Base-by-base conservation (phyloP, 1,140 invertebrate genomes). In the Phenacoccus solenopsis region DNA sequence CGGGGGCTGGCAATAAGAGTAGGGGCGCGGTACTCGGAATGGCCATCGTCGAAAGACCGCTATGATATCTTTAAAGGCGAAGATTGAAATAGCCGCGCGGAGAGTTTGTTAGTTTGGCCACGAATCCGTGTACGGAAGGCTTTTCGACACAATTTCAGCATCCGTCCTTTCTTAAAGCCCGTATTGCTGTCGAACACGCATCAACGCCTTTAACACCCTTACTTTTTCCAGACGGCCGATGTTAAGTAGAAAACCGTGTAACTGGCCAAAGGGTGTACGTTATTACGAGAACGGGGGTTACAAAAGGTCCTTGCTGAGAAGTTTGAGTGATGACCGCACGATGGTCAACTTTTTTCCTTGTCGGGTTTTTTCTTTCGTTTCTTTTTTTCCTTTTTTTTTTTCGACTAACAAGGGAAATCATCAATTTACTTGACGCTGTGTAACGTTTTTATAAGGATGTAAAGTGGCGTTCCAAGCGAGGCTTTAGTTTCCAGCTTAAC, bases 371-470 rank as follows among this genome's bases (percentile, higher is more conserved):
- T 9, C n/a, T n/a, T 10, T n/a, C n/a, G 9, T 38, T 38, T 38
- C n/a, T 38, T 38, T 38, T 38, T n/a, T n/a, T n/a, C n/a, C n/a
- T 38, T 38, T 64, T 64, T 64, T 59, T 59, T 59, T 64, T 64
- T 64, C 20, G 9, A 64, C 59, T 64, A 64, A 64, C 59, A 64
- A 25, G 59, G 59, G 59, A 64, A 64, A 64, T 64, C 59, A 64
- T 64, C 59, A 64, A 64, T 64, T 64, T 64, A 16, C 20, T 64
- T 64, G 59, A 64, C 59, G 59, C 59, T 64, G 59, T 64, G 59
- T 64, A 64, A 64, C 59, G 59, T 64, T 64, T 64, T 64, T 64
- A 64, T 64, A 64, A 64, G 59, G 59, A 64, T 64, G 59, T 64
- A 64, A 64, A 24, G 59, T 27, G 59, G 22, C 21, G 20, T 64